Base-by-base conservation (phyloP, 2,113 vertebrate genomes). In the Salvelinus alpinus region DNA sequence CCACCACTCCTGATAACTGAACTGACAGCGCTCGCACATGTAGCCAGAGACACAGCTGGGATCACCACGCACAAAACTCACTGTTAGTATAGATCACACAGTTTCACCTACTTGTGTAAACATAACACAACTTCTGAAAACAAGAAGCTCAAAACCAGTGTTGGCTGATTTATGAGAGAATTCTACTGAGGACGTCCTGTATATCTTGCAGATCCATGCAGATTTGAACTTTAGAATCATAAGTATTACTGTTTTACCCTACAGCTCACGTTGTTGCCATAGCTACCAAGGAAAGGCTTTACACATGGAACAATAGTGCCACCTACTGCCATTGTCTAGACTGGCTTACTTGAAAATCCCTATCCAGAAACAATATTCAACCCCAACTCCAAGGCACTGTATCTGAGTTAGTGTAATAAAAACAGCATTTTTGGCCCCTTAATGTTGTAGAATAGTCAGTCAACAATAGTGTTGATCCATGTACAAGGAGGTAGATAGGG, bases 1-100 rank as follows among this genome's bases (percentile, higher is more conserved):
- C 96, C 95, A 95, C 95, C 96, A 97, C 62, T 94, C 91, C 86
- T 97, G 80, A 77, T 98, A 95, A 1, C 91, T 95, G 92, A 95
- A 95, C 90, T 98, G 95, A 84, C 97, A 97, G 1, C 96, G 92
- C 77, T 97, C 95, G 0, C 97, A 29, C 0, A 96, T 80, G 6
- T 90, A 99, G 51, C 97, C 97, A 0, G 86, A 69, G 0, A 91
- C 80, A 69, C 96, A 98, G 75, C 97, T 98, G 77, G 38, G 47
- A 72, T 20, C 74, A 73, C 78, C 38, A 44, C 14, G 47, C 70
- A 73, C 65, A 74, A 74, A 22, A 24, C 24, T 24, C 24, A 24
- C 24, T 24, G 24, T 24, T 24, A 24, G 24, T 24, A 24, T 24
- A 24, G 24, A 24, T 24, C 24, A 24, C 24, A 24, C 24, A 24